phyloP scores from a whole-genome alignment of 2,797 vertebrate species.

The Peromyscus melanophrys region DNA sequence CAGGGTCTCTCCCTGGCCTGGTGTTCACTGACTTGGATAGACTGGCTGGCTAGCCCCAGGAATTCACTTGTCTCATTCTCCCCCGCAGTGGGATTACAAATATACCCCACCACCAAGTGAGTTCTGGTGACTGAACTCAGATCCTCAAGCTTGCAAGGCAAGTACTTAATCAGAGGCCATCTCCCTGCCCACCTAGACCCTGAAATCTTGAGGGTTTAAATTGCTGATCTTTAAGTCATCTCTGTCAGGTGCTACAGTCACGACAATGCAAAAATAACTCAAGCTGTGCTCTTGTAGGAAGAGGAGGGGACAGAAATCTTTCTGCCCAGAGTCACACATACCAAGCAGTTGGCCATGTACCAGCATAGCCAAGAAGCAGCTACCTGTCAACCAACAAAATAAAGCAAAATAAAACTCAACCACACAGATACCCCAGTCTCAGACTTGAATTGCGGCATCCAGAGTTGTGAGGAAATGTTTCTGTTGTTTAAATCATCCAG shows the following conservation, averaged over 20 bases:
- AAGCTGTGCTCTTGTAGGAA: background rate
- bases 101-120: background rate
- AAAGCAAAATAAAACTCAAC: background rate
- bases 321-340: background rate
- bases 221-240: background rate
- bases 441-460: background rate
- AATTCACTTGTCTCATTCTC: background rate
- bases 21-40: background rate
- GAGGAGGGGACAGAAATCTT: background rate
- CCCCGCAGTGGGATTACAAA: background rate
- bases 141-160: background rate
- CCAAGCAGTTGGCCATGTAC: background rate
- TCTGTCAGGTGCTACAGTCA: background rate
- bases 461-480: background rate
- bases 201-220: background rate
- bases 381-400: background rate
- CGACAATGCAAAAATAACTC: background rate
- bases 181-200: background rate
- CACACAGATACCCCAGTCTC: background rate
- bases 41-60: background rate
- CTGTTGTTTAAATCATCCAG: background rate
- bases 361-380: background rate
- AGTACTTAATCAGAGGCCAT: background rate
- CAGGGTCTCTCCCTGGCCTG: background rate
- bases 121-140: background rate